phyloP scores from a whole-genome alignment of 1,140 invertebrate genomes.

The Zaprionus taronus region DNA sequence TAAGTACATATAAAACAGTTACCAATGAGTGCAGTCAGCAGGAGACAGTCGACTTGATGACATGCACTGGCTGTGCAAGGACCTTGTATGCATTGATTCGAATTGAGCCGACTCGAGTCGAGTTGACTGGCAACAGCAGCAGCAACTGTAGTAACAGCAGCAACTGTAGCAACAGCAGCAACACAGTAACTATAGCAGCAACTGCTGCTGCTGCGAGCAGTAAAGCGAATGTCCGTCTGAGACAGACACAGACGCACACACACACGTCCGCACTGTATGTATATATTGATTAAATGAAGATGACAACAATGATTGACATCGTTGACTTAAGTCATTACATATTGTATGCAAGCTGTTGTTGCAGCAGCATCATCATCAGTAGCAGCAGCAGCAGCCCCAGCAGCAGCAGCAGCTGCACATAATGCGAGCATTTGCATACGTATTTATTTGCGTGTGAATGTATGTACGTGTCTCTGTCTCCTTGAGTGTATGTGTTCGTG shows the following conservation, averaged over 20 bases:
- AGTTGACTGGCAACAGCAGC: constrained; percentile 50
- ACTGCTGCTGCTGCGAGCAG: constrained; percentile 20
- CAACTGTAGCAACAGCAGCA: constrained; percentile 17
- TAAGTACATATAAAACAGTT: constrained; percentile 5
- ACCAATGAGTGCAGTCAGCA: constrained; percentile 34
- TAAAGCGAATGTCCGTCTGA: constrained; percentile 40
- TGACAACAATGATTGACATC: constrained; percentile 65
- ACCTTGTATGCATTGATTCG: constrained; percentile 31
- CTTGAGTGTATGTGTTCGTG: constrained; percentile 1
- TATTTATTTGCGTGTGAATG: constrained; percentile 18
- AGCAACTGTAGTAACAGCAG: constrained; percentile 22
- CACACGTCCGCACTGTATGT: constrained; percentile 22
- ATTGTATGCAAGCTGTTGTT: constrained; percentile 57
- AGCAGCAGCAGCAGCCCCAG: constrained; percentile 34
- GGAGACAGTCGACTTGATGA: constrained; percentile 44
- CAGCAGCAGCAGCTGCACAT: constrained; percentile 43
- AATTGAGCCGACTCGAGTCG: constrained; percentile 43
- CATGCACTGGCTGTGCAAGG: constrained; percentile 31
- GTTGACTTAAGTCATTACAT: constrained; percentile 68
- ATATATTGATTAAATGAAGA: constrained; percentile 64
- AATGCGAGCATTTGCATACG: constrained; percentile 40
- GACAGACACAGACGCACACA: constrained; percentile 9
- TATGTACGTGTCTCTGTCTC: background rate
- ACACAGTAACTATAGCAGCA: constrained; percentile 25
- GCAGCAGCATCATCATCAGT: constrained; percentile 31